Conservation (phyloP, 2,888 invertebrate species). For the Cyclophora punctaria region DNA sequence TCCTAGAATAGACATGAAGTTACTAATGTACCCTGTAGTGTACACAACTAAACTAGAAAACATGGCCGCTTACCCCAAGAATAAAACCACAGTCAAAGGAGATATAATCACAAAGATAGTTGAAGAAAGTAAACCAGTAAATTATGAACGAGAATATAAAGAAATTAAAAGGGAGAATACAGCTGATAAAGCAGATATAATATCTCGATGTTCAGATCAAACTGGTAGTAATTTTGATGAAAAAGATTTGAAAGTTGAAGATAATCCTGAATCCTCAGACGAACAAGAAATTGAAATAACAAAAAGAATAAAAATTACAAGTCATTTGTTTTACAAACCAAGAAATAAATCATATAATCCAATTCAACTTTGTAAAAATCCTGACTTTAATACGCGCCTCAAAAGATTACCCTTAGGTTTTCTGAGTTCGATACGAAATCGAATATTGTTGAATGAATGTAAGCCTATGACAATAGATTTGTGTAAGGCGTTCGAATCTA, state of each 20-base stretch:
- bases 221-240: no score
- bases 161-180: no score
- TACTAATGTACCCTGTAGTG: constrained; percentile 17
- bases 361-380: constrained; percentile 58
- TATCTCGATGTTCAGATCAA: no score
- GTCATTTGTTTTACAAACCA: constrained; percentile 51
- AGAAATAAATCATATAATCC: constrained; percentile 46
- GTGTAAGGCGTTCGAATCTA: constrained; percentile 51
- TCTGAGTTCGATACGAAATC: constrained; percentile 43
- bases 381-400: constrained; percentile 60
- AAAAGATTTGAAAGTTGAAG: no score
- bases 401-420: constrained; percentile 53
- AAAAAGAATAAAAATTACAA: constrained; percentile 35
- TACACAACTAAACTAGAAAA: constrained; percentile 35
- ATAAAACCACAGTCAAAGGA: constrained; percentile 18
- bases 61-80: constrained; percentile 33
- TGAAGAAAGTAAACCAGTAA: constrained; percentile 45
- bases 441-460: constrained; percentile 41
- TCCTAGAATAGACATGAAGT: not conserved
- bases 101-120: constrained; percentile 34
- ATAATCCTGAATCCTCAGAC: constrained; percentile 11
- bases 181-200: no score
- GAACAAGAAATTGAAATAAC: constrained; percentile 5
- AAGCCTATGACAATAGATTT: constrained; percentile 58
- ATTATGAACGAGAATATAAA: constrained; percentile 15